phyloP scores from a whole-genome alignment of 2,888 invertebrate species.

The Drosophila setosimentum region DNA sequence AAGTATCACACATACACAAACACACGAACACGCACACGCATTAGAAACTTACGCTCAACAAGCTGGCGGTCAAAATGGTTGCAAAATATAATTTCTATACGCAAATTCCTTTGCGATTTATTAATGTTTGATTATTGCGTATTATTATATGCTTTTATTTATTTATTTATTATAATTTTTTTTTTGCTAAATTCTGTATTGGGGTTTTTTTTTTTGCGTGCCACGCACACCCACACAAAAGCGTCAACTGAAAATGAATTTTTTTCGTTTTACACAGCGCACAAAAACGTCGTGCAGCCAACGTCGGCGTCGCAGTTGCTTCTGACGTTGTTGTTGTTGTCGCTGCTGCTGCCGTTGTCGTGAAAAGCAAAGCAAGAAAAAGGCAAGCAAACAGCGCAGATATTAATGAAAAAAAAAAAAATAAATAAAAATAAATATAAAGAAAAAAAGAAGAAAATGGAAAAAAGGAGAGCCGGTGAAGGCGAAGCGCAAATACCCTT shows the following conservation, averaged over 20 bases:
- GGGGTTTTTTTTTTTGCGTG: slow-evolving; percentile 48
- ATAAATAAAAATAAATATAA: slow-evolving; percentile 55
- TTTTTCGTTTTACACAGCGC: slow-evolving; percentile 76
- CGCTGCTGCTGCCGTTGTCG: slow-evolving; percentile 32
- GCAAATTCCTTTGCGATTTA: slow-evolving; percentile 52
- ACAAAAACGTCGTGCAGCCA: slow-evolving; percentile 70
- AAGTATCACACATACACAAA: slow-evolving; percentile 29
- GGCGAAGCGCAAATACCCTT: slow-evolving; percentile 53
- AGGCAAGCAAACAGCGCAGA: slow-evolving; percentile 72
- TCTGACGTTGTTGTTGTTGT: slow-evolving; percentile 45
- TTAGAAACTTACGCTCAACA: slow-evolving; percentile 69
- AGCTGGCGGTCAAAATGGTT: slow-evolving; percentile 67
- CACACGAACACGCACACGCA: slow-evolving; percentile 19
- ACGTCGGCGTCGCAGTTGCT: slow-evolving; percentile 57
- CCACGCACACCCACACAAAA: slow-evolving; percentile 77
- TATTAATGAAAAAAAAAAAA: slow-evolving; percentile 75
- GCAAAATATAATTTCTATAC: slow-evolving; percentile 52
- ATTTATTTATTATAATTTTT: slow-evolving; percentile 12
- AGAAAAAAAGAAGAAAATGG: slow-evolving; percentile 68
- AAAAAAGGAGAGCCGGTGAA: slow-evolving; percentile 25
- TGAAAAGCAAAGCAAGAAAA: slow-evolving; percentile 67
- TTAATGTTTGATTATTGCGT: slow-evolving; percentile 61
- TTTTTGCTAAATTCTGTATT: slow-evolving; percentile 41
- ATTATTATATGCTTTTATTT: slow-evolving; percentile 16
- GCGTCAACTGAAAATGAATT: slow-evolving; percentile 80